phyloP scores from a whole-genome alignment of 2,797 vertebrate species.

The Columba guinea region DNA sequence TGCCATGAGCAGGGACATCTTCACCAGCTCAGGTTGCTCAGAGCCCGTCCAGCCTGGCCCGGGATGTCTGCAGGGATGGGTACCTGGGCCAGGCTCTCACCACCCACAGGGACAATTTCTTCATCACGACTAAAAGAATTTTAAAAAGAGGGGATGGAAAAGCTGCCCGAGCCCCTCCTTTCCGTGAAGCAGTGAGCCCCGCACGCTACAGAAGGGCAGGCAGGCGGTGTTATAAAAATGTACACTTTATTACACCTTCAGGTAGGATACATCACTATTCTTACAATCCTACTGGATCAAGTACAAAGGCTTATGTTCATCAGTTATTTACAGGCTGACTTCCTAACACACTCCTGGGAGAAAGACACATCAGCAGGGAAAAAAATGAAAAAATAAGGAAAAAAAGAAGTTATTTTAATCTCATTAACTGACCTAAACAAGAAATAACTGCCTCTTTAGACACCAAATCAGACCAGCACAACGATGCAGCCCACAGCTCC shows the following conservation, averaged over 20 bases:
- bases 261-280: slow-evolving; percentile 87
- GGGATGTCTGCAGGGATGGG: too few relatives aligned
- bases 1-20: too few relatives aligned
- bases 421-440: slow-evolving; percentile 49
- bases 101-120: too few relatives aligned
- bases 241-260: slow-evolving; percentile 91
- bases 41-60: too few relatives aligned
- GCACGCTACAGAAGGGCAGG: neutral
- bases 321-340: slow-evolving; percentile 84
- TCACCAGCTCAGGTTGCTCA: too few relatives aligned
- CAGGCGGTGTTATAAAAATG: slow-evolving; percentile 82
- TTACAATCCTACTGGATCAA: slow-evolving; percentile 85
- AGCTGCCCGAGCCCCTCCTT: neutral
- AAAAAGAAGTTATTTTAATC: neutral
- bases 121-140: too few relatives aligned
- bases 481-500: neutral
- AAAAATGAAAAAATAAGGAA: neutral
- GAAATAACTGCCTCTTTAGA: slow-evolving; percentile 42
- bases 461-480: slow-evolving; percentile 71
- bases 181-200: neutral
- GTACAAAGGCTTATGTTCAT: slow-evolving; percentile 84
- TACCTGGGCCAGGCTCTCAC: too few relatives aligned
- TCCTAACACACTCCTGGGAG: slow-evolving; percentile 28
- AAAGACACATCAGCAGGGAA: slow-evolving; percentile 58
- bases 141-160: too few relatives aligned